Evolutionary conservation across 92 coral and sea anemone genomes (phyloP).

Genomic region (Nematostella vectensis): DNA sequence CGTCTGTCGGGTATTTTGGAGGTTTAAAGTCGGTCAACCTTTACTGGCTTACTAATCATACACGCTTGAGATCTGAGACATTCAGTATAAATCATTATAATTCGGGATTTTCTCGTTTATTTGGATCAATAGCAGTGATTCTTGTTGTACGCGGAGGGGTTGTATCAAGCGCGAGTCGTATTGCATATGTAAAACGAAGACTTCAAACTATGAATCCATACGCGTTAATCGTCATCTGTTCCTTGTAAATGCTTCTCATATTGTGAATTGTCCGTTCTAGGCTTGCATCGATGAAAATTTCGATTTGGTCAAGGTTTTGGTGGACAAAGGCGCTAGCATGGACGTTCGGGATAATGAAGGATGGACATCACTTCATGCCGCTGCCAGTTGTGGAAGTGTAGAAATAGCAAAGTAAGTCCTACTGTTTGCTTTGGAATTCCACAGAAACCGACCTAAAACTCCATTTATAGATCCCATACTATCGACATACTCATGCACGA

Average conservation of each 20-base stretch:
- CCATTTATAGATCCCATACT: background rate
- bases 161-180: background rate
- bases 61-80: too few species aligned
- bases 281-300: slow-evolving; percentile 95
- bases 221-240: slow-evolving; percentile 28
- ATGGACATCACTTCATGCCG: slow-evolving; percentile 96
- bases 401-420: slow-evolving; percentile 95
- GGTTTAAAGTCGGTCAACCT: too few species aligned
- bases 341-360: slow-evolving; percentile 97
- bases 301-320: slow-evolving; percentile 80
- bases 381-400: slow-evolving; percentile 97
- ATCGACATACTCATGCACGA: background rate
- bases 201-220: background rate
- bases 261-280: slow-evolving; percentile 23
- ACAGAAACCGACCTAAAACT: slow-evolving; percentile 25
- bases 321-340: slow-evolving; percentile 80
- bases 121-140: too few species aligned
- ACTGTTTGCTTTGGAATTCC: slow-evolving; percentile 37
- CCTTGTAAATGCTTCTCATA: background rate
- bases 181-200: slow-evolving; percentile 9
- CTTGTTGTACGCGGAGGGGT: too few species aligned
- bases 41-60: too few species aligned
- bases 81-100: too few species aligned
- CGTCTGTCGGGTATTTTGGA: too few species aligned
- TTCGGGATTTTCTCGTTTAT: too few species aligned